Percentiles rank a stretch among this genome's conserved stretches.
Conservation (phyloP, 2,888 invertebrate genomes). For the Autographa pulchrina region DNA sequence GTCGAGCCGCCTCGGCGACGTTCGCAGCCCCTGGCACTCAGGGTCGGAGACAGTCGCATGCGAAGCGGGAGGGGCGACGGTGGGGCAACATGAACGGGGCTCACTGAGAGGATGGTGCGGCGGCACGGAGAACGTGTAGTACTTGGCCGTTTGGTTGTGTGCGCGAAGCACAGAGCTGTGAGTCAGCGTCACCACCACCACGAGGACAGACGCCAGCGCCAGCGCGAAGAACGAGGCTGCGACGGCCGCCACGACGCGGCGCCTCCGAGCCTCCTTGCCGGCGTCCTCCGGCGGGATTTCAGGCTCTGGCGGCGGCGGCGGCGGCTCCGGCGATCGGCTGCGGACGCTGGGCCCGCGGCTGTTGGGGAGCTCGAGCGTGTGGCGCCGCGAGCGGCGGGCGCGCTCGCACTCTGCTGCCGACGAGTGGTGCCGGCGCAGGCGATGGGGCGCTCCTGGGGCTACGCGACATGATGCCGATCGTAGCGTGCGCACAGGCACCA, state of each 20-base stretch:
- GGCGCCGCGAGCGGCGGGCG: conserved; percentile 83
- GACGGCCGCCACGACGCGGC: conserved; percentile 92
- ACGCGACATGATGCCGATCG: conserved; percentile 86
- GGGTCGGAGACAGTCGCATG: conserved; percentile 89
- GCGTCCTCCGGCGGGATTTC: conserved; percentile 87
- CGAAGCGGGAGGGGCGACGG: conserved; percentile 89
- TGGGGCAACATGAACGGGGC: conserved; percentile 90
- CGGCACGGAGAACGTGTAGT: conserved; percentile 91
- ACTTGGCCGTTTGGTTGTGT: conserved; percentile 91
- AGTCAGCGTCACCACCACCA: conserved; percentile 94
- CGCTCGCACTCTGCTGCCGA: conserved; percentile 87
- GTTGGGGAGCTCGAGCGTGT: conserved; percentile 83
- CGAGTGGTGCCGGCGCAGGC: conserved; percentile 85
- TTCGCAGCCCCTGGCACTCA: conserved; percentile 88
- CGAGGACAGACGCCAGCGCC: conserved; percentile 92
- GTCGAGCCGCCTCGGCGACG: conserved; percentile 79
- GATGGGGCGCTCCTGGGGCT: conserved; percentile 83
- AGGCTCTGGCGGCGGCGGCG: conserved; percentile 78
- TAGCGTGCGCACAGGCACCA: conserved; percentile 85
- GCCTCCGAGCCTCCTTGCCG: conserved; percentile 91
- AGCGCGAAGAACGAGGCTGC: conserved; percentile 93
- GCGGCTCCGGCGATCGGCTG: conserved; percentile 84
- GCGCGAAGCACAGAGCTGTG: conserved; percentile 91
- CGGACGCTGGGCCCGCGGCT: conserved; percentile 85
- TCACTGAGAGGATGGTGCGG: conserved; percentile 90